These are phyloP conservation scores for Lasaia peninsularis DNA, from an alignment of 1,140 invertebrate species.

Conservation along the genomic window DNA sequence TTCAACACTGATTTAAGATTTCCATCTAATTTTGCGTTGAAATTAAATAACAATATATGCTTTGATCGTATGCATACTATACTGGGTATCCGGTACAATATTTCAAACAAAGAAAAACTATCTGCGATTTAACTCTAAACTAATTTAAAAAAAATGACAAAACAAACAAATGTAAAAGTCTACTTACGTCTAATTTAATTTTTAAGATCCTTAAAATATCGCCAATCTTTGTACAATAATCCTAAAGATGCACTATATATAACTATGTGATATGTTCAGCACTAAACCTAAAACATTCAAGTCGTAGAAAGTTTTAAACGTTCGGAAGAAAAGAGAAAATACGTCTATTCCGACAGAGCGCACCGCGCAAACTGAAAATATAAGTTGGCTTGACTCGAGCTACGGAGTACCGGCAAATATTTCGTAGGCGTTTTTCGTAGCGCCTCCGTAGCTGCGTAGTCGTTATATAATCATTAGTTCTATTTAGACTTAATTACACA, in stretches of 20 bases:
- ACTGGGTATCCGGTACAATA: too few species aligned
- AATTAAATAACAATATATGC: too few species aligned
- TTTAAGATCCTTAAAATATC: background rate
- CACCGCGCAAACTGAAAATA: background rate
- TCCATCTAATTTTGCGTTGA: too few species aligned
- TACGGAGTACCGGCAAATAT: background rate
- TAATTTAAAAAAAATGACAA: too few species aligned
- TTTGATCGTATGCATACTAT: too few species aligned
- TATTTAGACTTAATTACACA: too few species aligned
- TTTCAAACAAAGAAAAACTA: too few species aligned
- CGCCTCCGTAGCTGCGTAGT: background rate
- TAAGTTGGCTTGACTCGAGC: background rate
- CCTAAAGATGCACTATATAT: background rate
- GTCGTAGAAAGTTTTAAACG: background rate
- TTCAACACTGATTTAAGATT: too few species aligned
- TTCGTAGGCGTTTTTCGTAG: slow-evolving; percentile 1
- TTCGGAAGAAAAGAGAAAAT: background rate
- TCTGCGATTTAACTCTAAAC: too few species aligned
- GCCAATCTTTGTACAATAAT: background rate
- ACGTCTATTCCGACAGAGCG: background rate
- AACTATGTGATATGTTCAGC: background rate
- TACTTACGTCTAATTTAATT: too few species aligned
- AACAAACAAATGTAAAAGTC: too few species aligned
- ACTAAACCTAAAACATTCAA: background rate
- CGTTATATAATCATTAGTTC: background rate